A percentile compares a stretch with the other conserved stretches of the same genome.
These are phyloP conservation scores for Rhamphomyia laevipes DNA, from an alignment of 2,888 invertebrate species.

Conservation along the genomic window DNA sequence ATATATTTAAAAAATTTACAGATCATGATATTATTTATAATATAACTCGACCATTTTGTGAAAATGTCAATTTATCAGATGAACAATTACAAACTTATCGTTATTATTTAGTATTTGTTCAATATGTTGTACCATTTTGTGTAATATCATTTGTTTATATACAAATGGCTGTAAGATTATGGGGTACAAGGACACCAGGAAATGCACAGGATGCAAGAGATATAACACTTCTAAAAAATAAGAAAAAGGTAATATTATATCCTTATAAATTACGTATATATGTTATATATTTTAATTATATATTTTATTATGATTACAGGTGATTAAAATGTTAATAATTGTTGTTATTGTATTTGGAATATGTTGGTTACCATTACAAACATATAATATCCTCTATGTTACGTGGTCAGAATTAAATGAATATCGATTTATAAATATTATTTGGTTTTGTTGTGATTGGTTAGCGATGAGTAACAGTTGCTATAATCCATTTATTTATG, in stretches of 20 bases:
- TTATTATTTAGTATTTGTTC: slow-evolving; percentile 41
- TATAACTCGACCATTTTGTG: slow-evolving; percentile 41
- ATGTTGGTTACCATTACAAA: slow-evolving; percentile 74
- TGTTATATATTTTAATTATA: slow-evolving; percentile 4
- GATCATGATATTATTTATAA: slow-evolving; percentile 29
- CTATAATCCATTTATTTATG: slow-evolving; percentile 83
- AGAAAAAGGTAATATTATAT: slow-evolving; percentile 56
- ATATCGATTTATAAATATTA: slow-evolving; percentile 69
- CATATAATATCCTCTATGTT: slow-evolving; percentile 59
- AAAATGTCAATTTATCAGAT: slow-evolving; percentile 39
- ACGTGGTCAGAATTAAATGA: slow-evolving; percentile 58
- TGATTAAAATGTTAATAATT: slow-evolving; percentile 79
- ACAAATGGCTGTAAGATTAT: slow-evolving; percentile 65
- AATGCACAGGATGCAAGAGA: slow-evolving; percentile 67
- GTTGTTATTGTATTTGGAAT: slow-evolving; percentile 71
- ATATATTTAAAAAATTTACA: too few relatives aligned
- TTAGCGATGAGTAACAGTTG: slow-evolving; percentile 83
- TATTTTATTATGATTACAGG: slow-evolving; percentile 41
- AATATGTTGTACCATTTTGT: slow-evolving; percentile 68
- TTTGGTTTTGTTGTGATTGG: slow-evolving; percentile 82
- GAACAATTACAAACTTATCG: slow-evolving; percentile 41
- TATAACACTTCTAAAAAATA: slow-evolving; percentile 67
- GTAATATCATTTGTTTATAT: slow-evolving; percentile 74
- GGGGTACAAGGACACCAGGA: slow-evolving; percentile 69
- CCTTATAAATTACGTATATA: neutral